Conservation (phyloP, 2,888 invertebrate genomes). For the Nephrotoma flavescens region DNA sequence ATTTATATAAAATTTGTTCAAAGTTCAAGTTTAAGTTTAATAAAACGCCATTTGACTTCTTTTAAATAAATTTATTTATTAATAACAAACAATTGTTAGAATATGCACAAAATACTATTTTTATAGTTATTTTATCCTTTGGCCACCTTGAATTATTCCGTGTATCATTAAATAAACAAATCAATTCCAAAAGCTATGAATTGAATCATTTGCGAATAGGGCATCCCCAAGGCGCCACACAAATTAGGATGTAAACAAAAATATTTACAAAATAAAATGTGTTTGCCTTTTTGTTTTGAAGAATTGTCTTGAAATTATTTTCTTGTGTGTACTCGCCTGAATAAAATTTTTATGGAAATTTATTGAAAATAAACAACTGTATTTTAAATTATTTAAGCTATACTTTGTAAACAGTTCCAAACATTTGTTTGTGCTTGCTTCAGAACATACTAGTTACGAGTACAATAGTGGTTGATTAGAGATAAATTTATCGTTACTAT, state of each 20-base stretch:
- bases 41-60: background rate
- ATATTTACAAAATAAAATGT: background rate
- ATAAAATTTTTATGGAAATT: background rate
- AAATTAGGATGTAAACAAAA: background rate
- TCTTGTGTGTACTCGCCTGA: background rate
- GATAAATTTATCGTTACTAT: too few species aligned
- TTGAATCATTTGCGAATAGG: background rate
- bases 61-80: background rate
- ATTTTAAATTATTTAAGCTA: background rate
- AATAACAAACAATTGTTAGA: background rate
- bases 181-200: background rate
- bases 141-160: background rate
- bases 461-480: background rate
- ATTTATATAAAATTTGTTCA: background rate
- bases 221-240: background rate
- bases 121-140: background rate
- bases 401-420: background rate
- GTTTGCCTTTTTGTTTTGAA: background rate
- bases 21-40: background rate
- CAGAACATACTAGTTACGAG: background rate
- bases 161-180: too few species aligned
- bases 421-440: background rate
- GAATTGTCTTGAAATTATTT: background rate
- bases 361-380: background rate
- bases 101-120: background rate